Conservation (phyloP, 1,140 invertebrate species). For the Formica selysi region DNA sequence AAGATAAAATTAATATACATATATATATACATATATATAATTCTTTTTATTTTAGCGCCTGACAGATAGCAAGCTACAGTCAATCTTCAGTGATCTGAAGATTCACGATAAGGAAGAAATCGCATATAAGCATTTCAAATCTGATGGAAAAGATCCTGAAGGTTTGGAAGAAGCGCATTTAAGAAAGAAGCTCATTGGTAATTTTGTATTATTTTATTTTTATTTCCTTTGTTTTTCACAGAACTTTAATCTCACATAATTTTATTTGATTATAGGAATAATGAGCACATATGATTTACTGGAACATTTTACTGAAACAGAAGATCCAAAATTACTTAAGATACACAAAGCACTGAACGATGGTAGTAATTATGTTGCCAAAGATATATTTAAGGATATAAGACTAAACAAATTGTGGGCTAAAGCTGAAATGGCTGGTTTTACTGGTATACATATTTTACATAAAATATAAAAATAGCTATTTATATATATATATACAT, state of each 20-base stretch:
- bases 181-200: constrained; percentile 92
- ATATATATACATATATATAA: constrained; percentile 26
- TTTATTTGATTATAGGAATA: constrained; percentile 87
- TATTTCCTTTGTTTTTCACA: constrained; percentile 18
- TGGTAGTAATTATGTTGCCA: constrained; percentile 86
- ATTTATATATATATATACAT: constrained; percentile 46
- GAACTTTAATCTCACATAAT: constrained; percentile 35
- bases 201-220: constrained; percentile 25
- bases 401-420: constrained; percentile 96
- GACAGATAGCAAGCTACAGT: constrained; percentile 93
- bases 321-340: constrained; percentile 87
- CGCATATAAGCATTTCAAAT: constrained; percentile 92
- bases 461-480: neutral
- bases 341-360: constrained; percentile 83
- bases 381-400: constrained; percentile 95
- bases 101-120: constrained; percentile 97
- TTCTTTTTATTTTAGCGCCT: constrained; percentile 89
- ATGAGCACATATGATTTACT: constrained; percentile 93
- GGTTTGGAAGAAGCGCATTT: constrained; percentile 94
- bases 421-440: constrained; percentile 94
- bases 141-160: constrained; percentile 94
- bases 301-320: constrained; percentile 92
- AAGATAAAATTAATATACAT: neutral
- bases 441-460: constrained; percentile 87
- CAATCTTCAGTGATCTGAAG: constrained; percentile 95